These are phyloP conservation scores for Morinoia aosen DNA, from an alignment of 2,888 invertebrate species.

Conservation along the genomic window DNA sequence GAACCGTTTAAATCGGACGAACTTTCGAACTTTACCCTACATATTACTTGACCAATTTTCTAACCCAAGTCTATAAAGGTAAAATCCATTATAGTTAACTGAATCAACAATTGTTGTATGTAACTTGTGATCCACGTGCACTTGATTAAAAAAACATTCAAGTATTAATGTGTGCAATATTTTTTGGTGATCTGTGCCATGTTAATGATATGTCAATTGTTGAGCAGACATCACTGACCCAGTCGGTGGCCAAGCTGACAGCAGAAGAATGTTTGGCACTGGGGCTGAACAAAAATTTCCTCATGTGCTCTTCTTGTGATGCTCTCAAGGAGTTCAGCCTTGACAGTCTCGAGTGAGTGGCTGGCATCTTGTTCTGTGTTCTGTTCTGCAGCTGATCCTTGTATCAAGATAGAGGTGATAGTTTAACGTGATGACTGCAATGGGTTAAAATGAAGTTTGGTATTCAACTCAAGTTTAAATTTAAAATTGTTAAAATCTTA, in stretches of 20 bases:
- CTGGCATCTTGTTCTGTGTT: neutral
- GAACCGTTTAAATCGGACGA: no score
- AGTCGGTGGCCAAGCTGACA: constrained; percentile 59
- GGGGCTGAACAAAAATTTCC: constrained; percentile 88
- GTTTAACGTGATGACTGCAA: no score
- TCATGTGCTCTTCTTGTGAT: constrained; percentile 91
- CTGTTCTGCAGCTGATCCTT: neutral
- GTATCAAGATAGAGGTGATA: neutral
- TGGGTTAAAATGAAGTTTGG: neutral
- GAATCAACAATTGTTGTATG: neutral
- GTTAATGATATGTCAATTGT: neutral
- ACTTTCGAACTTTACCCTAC: no score
- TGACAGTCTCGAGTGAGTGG: constrained; percentile 76
- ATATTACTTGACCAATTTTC: neutral
- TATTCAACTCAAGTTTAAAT: neutral
- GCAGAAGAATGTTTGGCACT: constrained; percentile 85
- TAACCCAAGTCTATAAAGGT: neutral
- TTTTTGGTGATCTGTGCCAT: neutral
- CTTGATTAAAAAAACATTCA: neutral
- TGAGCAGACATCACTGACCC: constrained; percentile 60
- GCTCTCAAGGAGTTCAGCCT: constrained; percentile 84
- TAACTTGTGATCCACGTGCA: no score
- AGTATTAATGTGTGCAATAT: neutral
- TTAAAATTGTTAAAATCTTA: no score
- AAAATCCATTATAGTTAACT: neutral